Conservation (phyloP, 2,113 vertebrate species). For the Polypterus bichir region DNA sequence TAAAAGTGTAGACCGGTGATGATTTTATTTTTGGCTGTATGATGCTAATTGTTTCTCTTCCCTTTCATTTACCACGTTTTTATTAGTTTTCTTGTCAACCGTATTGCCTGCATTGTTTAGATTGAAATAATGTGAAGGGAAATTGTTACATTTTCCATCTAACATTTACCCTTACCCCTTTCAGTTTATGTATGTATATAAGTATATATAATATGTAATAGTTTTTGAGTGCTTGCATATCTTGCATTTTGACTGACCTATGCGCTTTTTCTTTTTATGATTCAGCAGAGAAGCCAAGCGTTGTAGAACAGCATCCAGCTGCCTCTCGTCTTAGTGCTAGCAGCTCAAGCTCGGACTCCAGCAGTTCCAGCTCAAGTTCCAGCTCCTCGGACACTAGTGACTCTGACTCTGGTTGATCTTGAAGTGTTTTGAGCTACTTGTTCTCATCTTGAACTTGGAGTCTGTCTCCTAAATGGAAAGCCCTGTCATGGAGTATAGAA, state of each 20-base stretch:
- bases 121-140: too few species aligned
- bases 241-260: background rate
- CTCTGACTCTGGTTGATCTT: slow-evolving; percentile 69
- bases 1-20: too few species aligned
- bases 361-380: slow-evolving; percentile 66
- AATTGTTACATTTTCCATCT: too few species aligned
- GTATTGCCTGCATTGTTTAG: too few species aligned
- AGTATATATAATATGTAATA: background rate
- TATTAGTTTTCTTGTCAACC: too few species aligned
- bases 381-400: slow-evolving; percentile 86
- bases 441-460: slow-evolving; percentile 4
- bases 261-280: background rate
- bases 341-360: slow-evolving; percentile 75
- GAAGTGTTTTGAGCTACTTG: background rate
- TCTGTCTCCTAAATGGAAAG: background rate
- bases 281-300: slow-evolving; percentile 62
- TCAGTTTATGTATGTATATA: too few species aligned
- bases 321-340: slow-evolving; percentile 78
- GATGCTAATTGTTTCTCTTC: too few species aligned
- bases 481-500: slow-evolving; percentile 17
- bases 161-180: too few species aligned
- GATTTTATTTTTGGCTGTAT: too few species aligned
- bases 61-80: too few species aligned
- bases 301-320: slow-evolving; percentile 47
- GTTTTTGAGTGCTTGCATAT: background rate